Conservation (phyloP, 2,113 vertebrate genomes). For the Colaptes auratus region DNA sequence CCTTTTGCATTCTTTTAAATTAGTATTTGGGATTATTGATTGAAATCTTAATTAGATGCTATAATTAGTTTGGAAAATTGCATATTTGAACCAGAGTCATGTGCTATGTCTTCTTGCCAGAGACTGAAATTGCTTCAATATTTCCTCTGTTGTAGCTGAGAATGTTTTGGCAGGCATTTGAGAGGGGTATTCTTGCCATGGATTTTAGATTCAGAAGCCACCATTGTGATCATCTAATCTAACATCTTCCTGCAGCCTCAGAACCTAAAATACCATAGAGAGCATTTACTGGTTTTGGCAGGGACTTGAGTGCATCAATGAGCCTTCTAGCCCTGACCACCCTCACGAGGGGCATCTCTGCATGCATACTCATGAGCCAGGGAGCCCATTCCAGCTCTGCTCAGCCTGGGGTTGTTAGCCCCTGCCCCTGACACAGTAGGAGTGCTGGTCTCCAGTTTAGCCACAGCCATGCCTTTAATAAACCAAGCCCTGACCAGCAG, state of each 20-base stretch:
- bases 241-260: background rate
- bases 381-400: background rate
- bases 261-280: background rate
- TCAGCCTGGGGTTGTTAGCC: background rate
- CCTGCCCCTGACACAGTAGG: background rate
- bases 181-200: background rate
- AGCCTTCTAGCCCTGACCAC: background rate
- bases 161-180: background rate
- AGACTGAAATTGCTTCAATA: background rate
- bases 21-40: background rate
- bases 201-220: background rate
- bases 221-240: background rate
- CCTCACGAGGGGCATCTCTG: background rate
- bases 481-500: background rate
- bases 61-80: background rate
- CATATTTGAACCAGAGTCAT: background rate
- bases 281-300: background rate
- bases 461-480: background rate
- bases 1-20: background rate
- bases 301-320: background rate
- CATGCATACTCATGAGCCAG: rapidly evolving
- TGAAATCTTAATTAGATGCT: background rate
- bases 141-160: background rate
- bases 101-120: background rate
- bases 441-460: background rate